phyloP scores from a whole-genome alignment of 2,113 vertebrate species.

The Amblyopsis rosae region DNA sequence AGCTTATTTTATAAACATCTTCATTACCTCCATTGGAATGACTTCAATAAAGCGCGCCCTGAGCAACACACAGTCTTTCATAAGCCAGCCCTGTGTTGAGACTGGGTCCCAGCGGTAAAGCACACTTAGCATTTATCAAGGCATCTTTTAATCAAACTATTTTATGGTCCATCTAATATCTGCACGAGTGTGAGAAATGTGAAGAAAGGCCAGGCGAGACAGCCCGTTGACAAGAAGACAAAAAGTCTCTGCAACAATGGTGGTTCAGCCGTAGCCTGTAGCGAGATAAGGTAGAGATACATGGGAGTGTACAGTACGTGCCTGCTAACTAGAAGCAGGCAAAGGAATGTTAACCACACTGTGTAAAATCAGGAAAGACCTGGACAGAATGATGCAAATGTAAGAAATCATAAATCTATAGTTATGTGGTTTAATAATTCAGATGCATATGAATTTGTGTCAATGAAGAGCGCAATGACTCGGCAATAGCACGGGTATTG shows the following conservation, averaged over 20 bases:
- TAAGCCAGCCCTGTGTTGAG: constrained; percentile 2
- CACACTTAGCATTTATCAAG: constrained; percentile 57
- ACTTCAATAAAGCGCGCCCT: constrained; percentile 41
- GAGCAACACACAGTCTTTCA: constrained; percentile 35
- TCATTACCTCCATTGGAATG: constrained; percentile 32
- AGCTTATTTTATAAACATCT: constrained; percentile 45
- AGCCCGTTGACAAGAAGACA: constrained; percentile 56
- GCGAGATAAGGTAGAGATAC: constrained; percentile 58
- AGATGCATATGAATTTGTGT: constrained; percentile 44
- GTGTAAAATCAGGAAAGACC: neutral
- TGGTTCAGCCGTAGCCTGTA: constrained; percentile 42
- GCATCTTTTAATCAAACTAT: constrained; percentile 70
- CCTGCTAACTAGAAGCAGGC: constrained; percentile 35
- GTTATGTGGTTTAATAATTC: constrained; percentile 54
- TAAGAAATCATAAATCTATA: constrained; percentile 9
- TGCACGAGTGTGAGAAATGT: constrained; percentile 53
- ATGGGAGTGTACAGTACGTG: constrained; percentile 48
- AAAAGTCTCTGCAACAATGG: constrained; percentile 53
- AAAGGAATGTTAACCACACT: constrained; percentile 44
- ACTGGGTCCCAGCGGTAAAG: constrained; percentile 14
- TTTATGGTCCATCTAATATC: constrained; percentile 68
- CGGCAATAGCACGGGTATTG: constrained; percentile 30
- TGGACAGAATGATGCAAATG: constrained; percentile 12
- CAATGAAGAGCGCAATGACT: constrained; percentile 41
- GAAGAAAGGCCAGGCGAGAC: constrained; percentile 31